Percentiles rank a stretch among this genome's conserved stretches.
phyloP scores from a whole-genome alignment of 1,140 invertebrate genomes.

The Drosophila mauritiana region DNA sequence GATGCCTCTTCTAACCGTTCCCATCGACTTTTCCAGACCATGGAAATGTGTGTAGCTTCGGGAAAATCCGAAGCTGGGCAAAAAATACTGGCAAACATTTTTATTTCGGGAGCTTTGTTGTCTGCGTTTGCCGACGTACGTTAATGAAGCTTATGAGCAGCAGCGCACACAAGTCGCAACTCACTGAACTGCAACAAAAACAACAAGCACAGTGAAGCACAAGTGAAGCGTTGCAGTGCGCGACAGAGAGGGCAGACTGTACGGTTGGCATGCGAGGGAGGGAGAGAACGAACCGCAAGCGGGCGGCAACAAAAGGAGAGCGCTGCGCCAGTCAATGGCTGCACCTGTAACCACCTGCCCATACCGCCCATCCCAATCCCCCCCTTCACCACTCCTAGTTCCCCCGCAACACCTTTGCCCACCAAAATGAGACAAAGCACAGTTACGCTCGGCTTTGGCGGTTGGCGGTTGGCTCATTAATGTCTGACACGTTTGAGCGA shows the following conservation, averaged over 20 bases:
- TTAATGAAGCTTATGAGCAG: slow-evolving; percentile 82
- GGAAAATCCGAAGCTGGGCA: slow-evolving; percentile 15
- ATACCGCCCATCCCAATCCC: slow-evolving; percentile 35
- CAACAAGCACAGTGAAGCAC: slow-evolving; percentile 57
- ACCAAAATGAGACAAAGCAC: slow-evolving; percentile 52
- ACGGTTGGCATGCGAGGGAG: background rate
- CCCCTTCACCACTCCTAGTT: background rate
- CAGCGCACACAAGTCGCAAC: slow-evolving; percentile 67
- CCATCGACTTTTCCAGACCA: slow-evolving; percentile 13
- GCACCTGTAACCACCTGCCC: slow-evolving; percentile 71
- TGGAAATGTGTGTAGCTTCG: slow-evolving; percentile 22
- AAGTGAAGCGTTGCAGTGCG: slow-evolving; percentile 73
- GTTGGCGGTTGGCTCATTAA: slow-evolving; percentile 57
- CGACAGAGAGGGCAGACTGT: slow-evolving; percentile 10
- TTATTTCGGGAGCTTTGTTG: slow-evolving; percentile 31
- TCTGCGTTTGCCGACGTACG: slow-evolving; percentile 26
- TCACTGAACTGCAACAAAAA: slow-evolving; percentile 73
- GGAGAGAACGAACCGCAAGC: slow-evolving; percentile 50
- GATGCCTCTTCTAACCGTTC: background rate
- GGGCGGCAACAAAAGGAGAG: slow-evolving; percentile 66
- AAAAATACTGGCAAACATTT: slow-evolving; percentile 26
- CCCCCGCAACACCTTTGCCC: background rate
- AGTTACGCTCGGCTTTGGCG: slow-evolving; percentile 54
- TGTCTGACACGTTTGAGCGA: slow-evolving; percentile 76
- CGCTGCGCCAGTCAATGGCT: slow-evolving; percentile 66